Evolutionary conservation across 1,140 invertebrate genomes (phyloP).

Genomic region (Pollicipes pollicipes): DNA sequence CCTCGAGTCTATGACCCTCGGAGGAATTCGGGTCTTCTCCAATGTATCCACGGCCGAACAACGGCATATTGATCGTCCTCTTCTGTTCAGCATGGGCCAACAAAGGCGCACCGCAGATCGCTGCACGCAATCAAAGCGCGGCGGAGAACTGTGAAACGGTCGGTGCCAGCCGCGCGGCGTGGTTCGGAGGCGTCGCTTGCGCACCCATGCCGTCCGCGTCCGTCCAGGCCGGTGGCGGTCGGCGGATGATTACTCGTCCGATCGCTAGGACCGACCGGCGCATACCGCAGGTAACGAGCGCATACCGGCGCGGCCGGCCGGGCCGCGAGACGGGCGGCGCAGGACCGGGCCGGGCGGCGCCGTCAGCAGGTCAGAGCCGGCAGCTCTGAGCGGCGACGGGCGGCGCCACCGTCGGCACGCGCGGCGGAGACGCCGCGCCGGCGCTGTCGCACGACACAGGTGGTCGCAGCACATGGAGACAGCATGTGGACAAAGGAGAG

Average conservation of each 20-base stretch:
- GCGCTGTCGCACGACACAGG: too few relatives aligned
- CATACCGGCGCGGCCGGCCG: neutral
- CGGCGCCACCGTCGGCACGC: too few relatives aligned
- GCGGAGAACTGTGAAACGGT: neutral
- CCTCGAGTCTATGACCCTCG: neutral
- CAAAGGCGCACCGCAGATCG: neutral
- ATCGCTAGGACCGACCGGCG: neutral
- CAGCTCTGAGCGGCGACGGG: neutral
- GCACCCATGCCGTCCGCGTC: neutral
- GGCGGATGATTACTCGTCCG: neutral
- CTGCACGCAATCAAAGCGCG: neutral
- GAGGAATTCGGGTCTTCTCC: neutral
- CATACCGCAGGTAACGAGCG: neutral
- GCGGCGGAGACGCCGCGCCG: neutral
- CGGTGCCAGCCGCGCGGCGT: neutral
- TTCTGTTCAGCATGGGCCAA: neutral
- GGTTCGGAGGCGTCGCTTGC: neutral
- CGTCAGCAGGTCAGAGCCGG: neutral
- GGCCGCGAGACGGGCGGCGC: too few relatives aligned
- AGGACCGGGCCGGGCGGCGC: neutral
- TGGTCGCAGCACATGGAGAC: too few relatives aligned
- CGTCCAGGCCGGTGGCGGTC: neutral
- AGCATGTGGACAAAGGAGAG: neutral
- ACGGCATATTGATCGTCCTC: neutral
- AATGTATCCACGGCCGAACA: neutral